Conservation (phyloP, 2,888 invertebrate genomes). For the Eretmocerus hayati region DNA sequence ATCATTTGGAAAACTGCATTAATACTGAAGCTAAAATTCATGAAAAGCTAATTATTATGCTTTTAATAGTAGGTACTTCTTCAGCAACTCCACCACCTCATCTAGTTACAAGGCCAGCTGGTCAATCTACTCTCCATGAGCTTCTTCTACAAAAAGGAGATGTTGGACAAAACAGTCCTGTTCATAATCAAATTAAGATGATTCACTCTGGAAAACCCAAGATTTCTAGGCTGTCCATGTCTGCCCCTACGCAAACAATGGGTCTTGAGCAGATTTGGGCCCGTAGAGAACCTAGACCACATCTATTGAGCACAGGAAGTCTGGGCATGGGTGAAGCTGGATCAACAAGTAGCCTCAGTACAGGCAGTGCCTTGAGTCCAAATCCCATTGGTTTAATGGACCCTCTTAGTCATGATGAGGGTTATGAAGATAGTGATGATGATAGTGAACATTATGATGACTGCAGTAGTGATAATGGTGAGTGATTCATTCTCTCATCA, state of each 20-base stretch:
- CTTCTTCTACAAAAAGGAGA: constrained; percentile 62
- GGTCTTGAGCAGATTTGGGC: constrained; percentile 80
- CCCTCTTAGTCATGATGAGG: constrained; percentile 74
- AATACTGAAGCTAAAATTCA: too few species aligned
- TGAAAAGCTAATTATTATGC: too few species aligned
- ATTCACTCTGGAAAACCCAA: constrained; percentile 41
- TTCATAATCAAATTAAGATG: constrained; percentile 21
- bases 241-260: constrained; percentile 74
- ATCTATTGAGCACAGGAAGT: constrained; percentile 77
- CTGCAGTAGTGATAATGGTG: constrained; percentile 73
- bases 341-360: constrained; percentile 75
- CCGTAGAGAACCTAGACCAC: constrained; percentile 78
- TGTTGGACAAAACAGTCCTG: constrained; percentile 41
- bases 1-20: too few species aligned
- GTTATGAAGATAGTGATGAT: constrained; percentile 73
- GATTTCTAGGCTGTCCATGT: constrained; percentile 70
- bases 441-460: constrained; percentile 85
- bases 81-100: constrained; percentile 44
- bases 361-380: constrained; percentile 76
- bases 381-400: constrained; percentile 56
- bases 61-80: constrained; percentile 39
- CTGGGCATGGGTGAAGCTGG: constrained; percentile 60
- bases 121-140: constrained; percentile 57
- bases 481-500: too few species aligned
- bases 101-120: constrained; percentile 33